Conservation (phyloP, 1,140 invertebrate species). For the Scaptomyza graminum region DNA sequence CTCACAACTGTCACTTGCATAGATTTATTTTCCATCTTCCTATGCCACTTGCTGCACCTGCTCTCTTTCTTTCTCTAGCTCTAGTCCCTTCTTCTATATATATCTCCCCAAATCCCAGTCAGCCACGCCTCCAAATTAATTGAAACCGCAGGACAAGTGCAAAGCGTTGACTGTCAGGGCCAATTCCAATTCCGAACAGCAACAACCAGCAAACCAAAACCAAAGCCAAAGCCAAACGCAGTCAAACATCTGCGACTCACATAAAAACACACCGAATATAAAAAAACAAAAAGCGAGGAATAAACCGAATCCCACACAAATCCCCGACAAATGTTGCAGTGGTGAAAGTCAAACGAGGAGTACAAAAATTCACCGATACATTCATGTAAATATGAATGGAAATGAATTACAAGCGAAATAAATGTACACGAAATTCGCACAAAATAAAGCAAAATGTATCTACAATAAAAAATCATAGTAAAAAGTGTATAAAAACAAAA, state of each 20-base stretch:
- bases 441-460: conserved; percentile 60
- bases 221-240: conserved; percentile 23
- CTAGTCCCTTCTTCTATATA: neutral
- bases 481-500: conserved; percentile 29
- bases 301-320: conserved; percentile 65
- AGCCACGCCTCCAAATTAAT: conserved; percentile 71
- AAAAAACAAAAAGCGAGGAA: conserved; percentile 14
- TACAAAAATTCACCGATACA: conserved; percentile 56
- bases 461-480: conserved; percentile 58
- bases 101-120: conserved; percentile 17
- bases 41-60: conserved; percentile 22
- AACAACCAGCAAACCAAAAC: conserved; percentile 29
- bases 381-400: conserved; percentile 79
- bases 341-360: conserved; percentile 34
- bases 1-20: conserved; percentile 9
- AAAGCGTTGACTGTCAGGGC: conserved; percentile 60
- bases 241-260: conserved; percentile 61
- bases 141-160: conserved; percentile 74
- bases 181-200: conserved; percentile 39
- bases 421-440: conserved; percentile 70
- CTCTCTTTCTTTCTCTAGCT: conserved; percentile 9
- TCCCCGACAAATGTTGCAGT: conserved; percentile 70
- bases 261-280: conserved; percentile 53
- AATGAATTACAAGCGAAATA: conserved; percentile 81
- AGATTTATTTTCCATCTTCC: neutral